Conservation (phyloP, 1,140 invertebrate genomes). For the Macrobrachium nipponense region DNA sequence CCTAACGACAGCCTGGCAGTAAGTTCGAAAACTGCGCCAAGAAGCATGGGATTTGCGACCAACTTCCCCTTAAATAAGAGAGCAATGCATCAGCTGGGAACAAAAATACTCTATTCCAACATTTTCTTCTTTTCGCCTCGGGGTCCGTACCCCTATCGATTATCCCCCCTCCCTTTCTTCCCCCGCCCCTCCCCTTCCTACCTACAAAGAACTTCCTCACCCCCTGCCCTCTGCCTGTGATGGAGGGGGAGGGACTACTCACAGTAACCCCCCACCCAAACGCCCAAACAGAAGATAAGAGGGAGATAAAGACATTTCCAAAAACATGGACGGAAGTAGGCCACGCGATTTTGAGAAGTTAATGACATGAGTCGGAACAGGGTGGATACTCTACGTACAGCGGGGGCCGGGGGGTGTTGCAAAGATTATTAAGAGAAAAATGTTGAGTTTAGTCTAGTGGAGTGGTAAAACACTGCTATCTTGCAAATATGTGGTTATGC, state of each 20-base stretch:
- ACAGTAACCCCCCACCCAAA: too few species aligned
- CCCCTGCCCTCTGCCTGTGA: background rate
- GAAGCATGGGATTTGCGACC: background rate
- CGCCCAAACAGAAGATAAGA: background rate
- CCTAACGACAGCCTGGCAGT: background rate
- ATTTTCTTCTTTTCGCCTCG: slow-evolving; percentile 34
- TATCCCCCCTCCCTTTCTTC: slow-evolving; percentile 32
- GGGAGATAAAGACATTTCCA: slow-evolving; percentile 8
- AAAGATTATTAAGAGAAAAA: too few species aligned
- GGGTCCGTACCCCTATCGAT: slow-evolving; percentile 50
- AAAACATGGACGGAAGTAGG: background rate
- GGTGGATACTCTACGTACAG: too few species aligned
- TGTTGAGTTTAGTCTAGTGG: too few species aligned
- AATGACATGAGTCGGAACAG: too few species aligned
- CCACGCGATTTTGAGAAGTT: too few species aligned
- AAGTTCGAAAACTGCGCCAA: background rate
- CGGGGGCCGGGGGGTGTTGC: too few species aligned
- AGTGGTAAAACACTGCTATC: too few species aligned
- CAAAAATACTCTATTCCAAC: slow-evolving; percentile 13
- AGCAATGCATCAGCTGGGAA: background rate
- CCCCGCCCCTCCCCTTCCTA: background rate
- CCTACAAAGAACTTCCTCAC: background rate
- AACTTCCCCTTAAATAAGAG: background rate
- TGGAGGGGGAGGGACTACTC: background rate
- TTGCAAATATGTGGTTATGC: too few species aligned